Evolutionary conservation across 2,888 invertebrate genomes (phyloP), one percentile per base, ranked within the genome.

Genomic region (Apantesis nais): DNA sequence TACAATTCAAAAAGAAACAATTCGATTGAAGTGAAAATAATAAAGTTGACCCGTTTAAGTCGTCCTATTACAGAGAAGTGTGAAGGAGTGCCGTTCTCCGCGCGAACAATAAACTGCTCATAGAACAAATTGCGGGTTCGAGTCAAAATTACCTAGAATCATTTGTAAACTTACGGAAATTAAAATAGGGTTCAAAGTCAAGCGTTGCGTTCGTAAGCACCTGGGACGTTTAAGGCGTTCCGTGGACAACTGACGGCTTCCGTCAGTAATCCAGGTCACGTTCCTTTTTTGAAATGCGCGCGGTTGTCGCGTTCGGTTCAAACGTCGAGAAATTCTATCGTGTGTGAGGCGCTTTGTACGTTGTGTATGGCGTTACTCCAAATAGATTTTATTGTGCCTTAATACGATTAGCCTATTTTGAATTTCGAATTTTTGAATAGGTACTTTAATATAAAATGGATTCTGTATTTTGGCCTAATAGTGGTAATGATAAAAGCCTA

Each of bases 241-340:
- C 86, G 88, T 85, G 88, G 86, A 86, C 90, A 88, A 88, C 89
- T 90, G 92, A 91, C 92, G 90, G 92, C 89, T 92, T 92, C 93
- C 91, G 92, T 93, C 91, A 88, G 92, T 92, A 94, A 93, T 91
- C n/a, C 94, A 91, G 94, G 93, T 92, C 94, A 93, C 94, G 94
- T 93, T 93, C 92, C 90, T 92, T 93, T 93, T 93, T 93, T 89
- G 91, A 91, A 93, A 90, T 86, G 89, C 87, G 88, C 87, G 88
- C 88, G 88, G 86, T 86, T 84, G 84, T 85, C 86, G 86, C 83
- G 83, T 84, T 84, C 81, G 77, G 77, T 84, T 85, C 79, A 80
- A 52, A 78, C 82, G 85, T 80, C 84, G 80, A 83, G 83, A 73
- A 80, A 84, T 83, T 84, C 76, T 85, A 83, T 81, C 79, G 81